Conservation (phyloP, 2,797 vertebrate species). For the Momotus momota region DNA sequence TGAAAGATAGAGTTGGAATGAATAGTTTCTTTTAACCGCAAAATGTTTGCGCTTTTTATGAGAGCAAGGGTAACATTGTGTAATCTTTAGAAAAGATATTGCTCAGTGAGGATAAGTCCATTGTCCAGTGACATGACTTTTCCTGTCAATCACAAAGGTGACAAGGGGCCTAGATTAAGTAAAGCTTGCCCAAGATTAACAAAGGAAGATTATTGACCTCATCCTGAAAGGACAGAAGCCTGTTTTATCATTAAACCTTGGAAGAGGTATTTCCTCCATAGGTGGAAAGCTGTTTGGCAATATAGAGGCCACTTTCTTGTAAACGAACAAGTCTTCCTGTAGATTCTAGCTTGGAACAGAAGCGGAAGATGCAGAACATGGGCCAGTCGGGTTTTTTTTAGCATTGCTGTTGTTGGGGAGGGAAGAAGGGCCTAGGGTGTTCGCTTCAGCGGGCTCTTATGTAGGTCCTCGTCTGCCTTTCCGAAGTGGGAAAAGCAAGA, state of each 20-base stretch:
- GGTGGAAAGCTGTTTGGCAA: constrained; percentile 33
- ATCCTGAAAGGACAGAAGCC: constrained; percentile 80
- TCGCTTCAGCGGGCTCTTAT: neutral
- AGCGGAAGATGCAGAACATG: neutral
- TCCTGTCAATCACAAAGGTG: constrained; percentile 74
- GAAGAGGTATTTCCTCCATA: constrained; percentile 60
- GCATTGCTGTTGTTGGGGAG: neutral
- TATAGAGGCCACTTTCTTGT: constrained; percentile 6
- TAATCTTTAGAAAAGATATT: constrained; percentile 48
- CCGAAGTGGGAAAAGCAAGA: neutral
- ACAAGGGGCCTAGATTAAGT: constrained; percentile 84
- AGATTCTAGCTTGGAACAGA: neutral
- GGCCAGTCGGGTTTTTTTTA: neutral
- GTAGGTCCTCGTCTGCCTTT: neutral
- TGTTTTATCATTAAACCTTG: constrained; percentile 81
- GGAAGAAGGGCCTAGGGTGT: neutral
- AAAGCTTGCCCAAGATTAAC: constrained; percentile 86
- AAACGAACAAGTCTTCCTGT: neutral
- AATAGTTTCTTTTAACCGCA: constrained; percentile 29
- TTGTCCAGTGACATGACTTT: constrained; percentile 68
- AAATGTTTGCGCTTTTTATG: constrained; percentile 50
- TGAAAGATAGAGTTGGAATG: constrained; percentile 26
- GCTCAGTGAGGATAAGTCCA: constrained; percentile 43
- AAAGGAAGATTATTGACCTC: constrained; percentile 86
- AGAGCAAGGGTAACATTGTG: constrained; percentile 51